Percentiles rank a stretch among this genome's conserved stretches.
Evolutionary conservation across 2,797 vertebrate genomes (phyloP).

Genomic region (Eptatretus atami): DNA sequence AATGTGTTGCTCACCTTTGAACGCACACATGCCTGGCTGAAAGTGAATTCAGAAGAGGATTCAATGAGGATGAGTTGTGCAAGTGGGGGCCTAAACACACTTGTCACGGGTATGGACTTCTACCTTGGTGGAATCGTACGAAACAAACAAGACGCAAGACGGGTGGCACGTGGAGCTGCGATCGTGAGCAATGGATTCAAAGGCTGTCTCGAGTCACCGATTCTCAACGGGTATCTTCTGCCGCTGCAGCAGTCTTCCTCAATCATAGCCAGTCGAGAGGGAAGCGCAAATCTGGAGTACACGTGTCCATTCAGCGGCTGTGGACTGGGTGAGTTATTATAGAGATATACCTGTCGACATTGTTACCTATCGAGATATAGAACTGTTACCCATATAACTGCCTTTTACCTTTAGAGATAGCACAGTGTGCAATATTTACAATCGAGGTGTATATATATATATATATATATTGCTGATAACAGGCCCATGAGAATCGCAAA

Average conservation of each 20-base stretch:
- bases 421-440: no score
- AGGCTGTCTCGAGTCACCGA: conserved; percentile 59
- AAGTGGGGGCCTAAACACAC: conserved; percentile 17
- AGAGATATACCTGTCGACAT: no score
- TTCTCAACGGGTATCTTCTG: conserved; percentile 57
- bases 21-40: conserved; percentile 59
- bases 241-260: conserved; percentile 24
- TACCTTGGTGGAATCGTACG: conserved; percentile 64
- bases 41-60: conserved; percentile 61
- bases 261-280: background rate
- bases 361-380: no score
- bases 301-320: background rate
- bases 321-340: background rate
- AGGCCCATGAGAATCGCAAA: no score
- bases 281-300: background rate
- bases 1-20: conserved; percentile 57
- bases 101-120: conserved; percentile 58
- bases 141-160: conserved; percentile 15
- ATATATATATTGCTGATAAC: no score
- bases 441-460: no score
- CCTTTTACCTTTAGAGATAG: no score
- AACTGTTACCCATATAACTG: no score
- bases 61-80: conserved; percentile 39
- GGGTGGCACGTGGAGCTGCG: conserved; percentile 20
- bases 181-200: conserved; percentile 36